phyloP scores from a whole-genome alignment of 2,113 vertebrate species.

The Eurypyga helias region DNA sequence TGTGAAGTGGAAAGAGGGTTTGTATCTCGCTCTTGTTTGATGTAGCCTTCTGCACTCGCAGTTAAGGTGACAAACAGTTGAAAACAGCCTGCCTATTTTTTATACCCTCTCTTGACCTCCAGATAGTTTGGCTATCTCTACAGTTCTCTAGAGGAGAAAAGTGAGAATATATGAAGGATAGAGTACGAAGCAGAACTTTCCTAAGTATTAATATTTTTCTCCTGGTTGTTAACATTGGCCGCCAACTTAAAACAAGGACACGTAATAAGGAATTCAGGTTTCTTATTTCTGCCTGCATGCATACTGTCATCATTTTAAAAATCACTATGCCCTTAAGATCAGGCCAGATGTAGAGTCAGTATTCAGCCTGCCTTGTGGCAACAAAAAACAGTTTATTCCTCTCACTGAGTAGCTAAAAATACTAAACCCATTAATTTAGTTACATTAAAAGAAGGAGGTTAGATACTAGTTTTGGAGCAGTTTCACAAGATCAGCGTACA shows the following conservation, averaged over 20 bases:
- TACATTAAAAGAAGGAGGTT: neutral
- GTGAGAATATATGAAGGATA: neutral
- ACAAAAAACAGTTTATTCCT: neutral
- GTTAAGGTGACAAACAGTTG: neutral
- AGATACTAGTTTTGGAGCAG: neutral
- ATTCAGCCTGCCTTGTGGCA: neutral
- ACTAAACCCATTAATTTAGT: constrained; percentile 1
- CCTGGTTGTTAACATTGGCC: neutral
- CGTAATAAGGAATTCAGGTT: neutral
- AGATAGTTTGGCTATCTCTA: neutral
- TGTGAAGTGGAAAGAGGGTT: neutral
- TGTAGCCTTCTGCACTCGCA: neutral
- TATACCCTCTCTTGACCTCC: neutral
- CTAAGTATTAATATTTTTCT: neutral
- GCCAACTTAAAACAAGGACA: neutral
- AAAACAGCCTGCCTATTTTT: neutral
- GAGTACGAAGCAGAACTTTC: neutral
- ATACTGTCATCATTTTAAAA: neutral
- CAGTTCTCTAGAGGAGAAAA: neutral
- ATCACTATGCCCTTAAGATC: neutral
- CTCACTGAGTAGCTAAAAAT: neutral
- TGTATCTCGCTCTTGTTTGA: accelerated
- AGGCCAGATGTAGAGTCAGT: neutral
- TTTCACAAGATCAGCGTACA: neutral
- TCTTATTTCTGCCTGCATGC: neutral